These are phyloP conservation scores for Batillaria attramentaria DNA, from an alignment of 1,140 invertebrate genomes.

Conservation along the genomic window DNA sequence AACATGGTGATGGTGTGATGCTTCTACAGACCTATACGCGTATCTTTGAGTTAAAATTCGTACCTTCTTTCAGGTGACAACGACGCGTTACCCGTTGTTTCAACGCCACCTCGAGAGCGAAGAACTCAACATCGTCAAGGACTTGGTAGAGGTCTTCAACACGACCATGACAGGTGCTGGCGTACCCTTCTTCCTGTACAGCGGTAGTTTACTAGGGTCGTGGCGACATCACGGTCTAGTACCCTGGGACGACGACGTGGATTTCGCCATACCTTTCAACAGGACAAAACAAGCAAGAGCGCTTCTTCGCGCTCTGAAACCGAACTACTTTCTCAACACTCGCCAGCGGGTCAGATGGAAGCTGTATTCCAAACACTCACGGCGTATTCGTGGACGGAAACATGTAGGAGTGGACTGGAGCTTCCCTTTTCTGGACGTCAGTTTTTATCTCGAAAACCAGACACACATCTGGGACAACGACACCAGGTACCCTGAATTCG, in stretches of 20 bases:
- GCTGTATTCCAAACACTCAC: conserved; percentile 35
- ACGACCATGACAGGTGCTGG: too few relatives aligned
- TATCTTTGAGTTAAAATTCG: too few relatives aligned
- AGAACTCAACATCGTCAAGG: too few relatives aligned
- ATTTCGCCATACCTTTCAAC: conserved; percentile 33
- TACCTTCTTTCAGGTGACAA: too few relatives aligned
- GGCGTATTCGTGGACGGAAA: conserved; percentile 13
- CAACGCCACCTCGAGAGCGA: too few relatives aligned
- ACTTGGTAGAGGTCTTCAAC: too few relatives aligned
- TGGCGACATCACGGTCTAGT: conserved; percentile 51
- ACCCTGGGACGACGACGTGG: conserved; percentile 56
- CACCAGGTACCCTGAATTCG: background rate
- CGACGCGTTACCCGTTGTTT: too few relatives aligned
- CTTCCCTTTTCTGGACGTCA: conserved; percentile 48
- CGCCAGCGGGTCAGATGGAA: conserved; percentile 38
- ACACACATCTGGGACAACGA: conserved; percentile 49
- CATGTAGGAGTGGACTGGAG: background rate
- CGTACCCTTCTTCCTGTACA: too few relatives aligned
- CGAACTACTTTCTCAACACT: conserved; percentile 29
- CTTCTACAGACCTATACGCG: too few relatives aligned
- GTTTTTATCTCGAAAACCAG: conserved; percentile 38
- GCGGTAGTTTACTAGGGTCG: too few relatives aligned
- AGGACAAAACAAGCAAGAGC: background rate
- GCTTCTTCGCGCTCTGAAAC: background rate
- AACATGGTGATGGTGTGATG: too few relatives aligned